Conservation (phyloP, 1,140 invertebrate species). For the Nasonia longicornis region DNA sequence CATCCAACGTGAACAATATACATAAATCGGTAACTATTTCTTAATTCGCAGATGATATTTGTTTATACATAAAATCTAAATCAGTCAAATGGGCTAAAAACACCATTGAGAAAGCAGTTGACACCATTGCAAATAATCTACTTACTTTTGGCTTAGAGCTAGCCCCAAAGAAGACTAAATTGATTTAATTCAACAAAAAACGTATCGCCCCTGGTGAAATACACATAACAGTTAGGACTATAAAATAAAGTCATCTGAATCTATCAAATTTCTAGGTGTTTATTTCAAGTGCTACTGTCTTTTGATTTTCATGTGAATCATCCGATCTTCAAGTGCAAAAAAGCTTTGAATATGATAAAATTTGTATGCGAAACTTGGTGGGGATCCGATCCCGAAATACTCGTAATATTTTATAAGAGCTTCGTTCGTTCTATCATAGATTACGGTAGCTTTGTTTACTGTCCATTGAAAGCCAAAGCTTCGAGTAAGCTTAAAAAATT, state of each 20-base stretch:
- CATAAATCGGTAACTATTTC: not conserved
- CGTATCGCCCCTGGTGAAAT: too few relatives aligned
- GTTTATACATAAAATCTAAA: not conserved
- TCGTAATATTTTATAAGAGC: slow-evolving; percentile 35
- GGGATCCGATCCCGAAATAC: slow-evolving; percentile 13
- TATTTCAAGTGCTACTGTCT: too few relatives aligned
- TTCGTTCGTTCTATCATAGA: slow-evolving; percentile 39
- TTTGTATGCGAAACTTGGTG: not conserved
- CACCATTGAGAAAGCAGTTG: not conserved
- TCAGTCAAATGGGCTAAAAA: too few relatives aligned
- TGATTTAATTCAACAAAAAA: too few relatives aligned
- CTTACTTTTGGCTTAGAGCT: too few relatives aligned
- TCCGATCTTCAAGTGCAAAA: not conserved
- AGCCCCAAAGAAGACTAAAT: too few relatives aligned
- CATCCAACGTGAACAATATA: not conserved
- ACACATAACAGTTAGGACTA: too few relatives aligned
- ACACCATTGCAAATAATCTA: too few relatives aligned
- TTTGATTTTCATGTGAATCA: not conserved
- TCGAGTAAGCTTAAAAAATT: slow-evolving; percentile 24
- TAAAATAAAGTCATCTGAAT: too few relatives aligned
- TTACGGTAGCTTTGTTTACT: slow-evolving; percentile 35
- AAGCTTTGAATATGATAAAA: slow-evolving; percentile 33
- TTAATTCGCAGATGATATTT: slow-evolving; percentile 19
- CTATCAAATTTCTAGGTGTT: too few relatives aligned
- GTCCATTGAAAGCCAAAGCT: not conserved